Percentiles rank a stretch among this genome's conserved stretches.
Evolutionary conservation across 2,888 invertebrate genomes (phyloP).

Genomic region (Lasioglossum marginatum): DNA sequence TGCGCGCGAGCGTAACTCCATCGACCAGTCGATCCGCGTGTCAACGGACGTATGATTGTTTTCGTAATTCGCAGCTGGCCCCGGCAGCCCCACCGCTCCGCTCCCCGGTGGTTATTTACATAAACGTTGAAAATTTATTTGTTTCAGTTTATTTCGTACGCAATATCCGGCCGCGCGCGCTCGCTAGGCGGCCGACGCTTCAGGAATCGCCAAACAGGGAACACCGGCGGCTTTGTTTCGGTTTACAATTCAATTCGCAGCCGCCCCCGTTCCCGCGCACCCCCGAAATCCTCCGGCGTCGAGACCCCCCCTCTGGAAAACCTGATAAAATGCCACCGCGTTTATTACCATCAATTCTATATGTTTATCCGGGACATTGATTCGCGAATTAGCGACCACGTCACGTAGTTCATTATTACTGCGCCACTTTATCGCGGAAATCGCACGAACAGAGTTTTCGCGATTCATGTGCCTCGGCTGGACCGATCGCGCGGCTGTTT

Average conservation of each 20-base stretch:
- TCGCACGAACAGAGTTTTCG: neutral
- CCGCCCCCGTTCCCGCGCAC: neutral
- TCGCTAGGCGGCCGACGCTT: constrained; percentile 25
- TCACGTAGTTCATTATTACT: constrained; percentile 13
- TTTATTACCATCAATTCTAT: constrained; percentile 55
- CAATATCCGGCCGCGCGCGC: constrained; percentile 37
- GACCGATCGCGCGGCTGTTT: neutral
- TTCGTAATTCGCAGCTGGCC: constrained; percentile 45
- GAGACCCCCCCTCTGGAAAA: constrained; percentile 1
- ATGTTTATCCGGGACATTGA: constrained; percentile 45
- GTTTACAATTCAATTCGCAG: constrained; percentile 60
- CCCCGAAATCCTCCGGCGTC: neutral
- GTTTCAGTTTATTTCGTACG: constrained; percentile 56
- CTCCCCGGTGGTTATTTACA: constrained; percentile 43
- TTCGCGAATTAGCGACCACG: constrained; percentile 31
- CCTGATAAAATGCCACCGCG: constrained; percentile 41
- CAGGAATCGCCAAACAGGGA: constrained; percentile 45
- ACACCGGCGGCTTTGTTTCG: constrained; percentile 52
- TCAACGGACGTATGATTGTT: constrained; percentile 53
- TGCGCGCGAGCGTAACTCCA: neutral
- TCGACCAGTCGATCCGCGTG: constrained; percentile 15
- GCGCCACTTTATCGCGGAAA: neutral
- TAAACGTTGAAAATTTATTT: constrained; percentile 58
- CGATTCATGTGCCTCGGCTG: neutral
- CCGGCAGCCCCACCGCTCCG: neutral